Evolutionary conservation across 2,797 vertebrate genomes (phyloP).

Genomic region (Potorous gilbertii): DNA sequence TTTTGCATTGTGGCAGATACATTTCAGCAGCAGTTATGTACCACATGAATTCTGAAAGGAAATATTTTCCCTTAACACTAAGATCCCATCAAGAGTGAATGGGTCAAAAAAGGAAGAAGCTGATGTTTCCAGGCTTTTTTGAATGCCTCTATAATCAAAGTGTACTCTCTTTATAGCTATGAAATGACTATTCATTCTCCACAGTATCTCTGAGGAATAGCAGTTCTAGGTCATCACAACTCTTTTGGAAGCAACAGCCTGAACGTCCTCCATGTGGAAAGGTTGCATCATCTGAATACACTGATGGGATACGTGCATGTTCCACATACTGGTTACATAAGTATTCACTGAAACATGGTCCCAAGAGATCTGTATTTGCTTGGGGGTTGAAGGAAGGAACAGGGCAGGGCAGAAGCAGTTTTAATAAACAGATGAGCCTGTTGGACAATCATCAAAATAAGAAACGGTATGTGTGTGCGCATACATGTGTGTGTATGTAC

Average conservation of each 20-base stretch:
- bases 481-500: too few species aligned
- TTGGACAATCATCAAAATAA: not conserved
- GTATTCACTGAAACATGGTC: not conserved
- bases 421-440: not conserved
- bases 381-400: not conserved
- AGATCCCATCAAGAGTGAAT: not conserved
- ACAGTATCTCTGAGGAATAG: not conserved
- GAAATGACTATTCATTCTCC: not conserved
- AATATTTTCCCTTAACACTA: not conserved
- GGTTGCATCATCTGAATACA: not conserved
- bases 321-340: not conserved
- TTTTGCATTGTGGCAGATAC: not conserved
- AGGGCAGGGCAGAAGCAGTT: not conserved
- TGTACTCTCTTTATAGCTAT: not conserved
- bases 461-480: not conserved
- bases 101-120: not conserved
- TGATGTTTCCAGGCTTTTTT: not conserved
- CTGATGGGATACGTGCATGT: not conserved
- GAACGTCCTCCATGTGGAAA: not conserved
- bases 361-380: not conserved
- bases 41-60: not conserved
- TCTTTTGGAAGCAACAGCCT: not conserved
- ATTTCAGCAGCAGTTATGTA: not conserved
- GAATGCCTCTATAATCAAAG: not conserved
- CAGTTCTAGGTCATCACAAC: not conserved